Evolutionary conservation across 53 echinoderm and acorn worm genomes (phyloP).

Genomic region (Arbacia lixula): DNA sequence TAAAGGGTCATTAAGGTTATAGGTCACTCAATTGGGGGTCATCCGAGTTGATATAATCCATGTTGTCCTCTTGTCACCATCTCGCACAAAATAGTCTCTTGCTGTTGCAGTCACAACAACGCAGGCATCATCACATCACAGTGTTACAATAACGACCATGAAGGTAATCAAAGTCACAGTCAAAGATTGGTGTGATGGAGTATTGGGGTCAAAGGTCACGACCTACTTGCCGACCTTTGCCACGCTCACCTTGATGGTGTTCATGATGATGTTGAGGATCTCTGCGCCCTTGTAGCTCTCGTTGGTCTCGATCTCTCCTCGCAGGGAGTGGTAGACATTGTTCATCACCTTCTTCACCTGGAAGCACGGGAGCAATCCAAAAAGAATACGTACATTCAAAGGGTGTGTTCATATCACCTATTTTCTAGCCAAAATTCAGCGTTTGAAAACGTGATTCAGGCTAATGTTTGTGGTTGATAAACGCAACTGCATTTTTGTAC

Average conservation of each 20-base stretch:
- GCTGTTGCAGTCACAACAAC: neutral
- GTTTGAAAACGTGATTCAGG: no score
- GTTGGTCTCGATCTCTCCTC: conserved; percentile 88
- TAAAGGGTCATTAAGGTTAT: no score
- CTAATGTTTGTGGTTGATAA: no score
- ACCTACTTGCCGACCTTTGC: conserved; percentile 75
- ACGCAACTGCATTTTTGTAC: no score
- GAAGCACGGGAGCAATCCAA: no score
- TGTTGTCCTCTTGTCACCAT: no score
- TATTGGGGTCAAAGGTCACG: conserved; percentile 19
- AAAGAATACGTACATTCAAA: no score
- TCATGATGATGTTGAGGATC: conserved; percentile 94
- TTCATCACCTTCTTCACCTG: conserved; percentile 99
- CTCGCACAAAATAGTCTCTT: neutral
- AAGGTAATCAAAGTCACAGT: neutral
- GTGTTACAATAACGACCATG: neutral
- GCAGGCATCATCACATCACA: neutral
- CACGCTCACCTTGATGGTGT: conserved; percentile 99
- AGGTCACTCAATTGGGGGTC: no score
- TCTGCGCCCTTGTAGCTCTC: conserved; percentile 88
- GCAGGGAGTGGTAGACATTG: conserved; percentile 93
- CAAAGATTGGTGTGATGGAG: neutral
- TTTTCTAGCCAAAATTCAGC: no score
- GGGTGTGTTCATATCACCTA: no score
- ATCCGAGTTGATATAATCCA: no score